These are phyloP conservation scores for Apodemia duryi DNA, from an alignment of 2,888 invertebrate genomes.

Conservation along the genomic window DNA sequence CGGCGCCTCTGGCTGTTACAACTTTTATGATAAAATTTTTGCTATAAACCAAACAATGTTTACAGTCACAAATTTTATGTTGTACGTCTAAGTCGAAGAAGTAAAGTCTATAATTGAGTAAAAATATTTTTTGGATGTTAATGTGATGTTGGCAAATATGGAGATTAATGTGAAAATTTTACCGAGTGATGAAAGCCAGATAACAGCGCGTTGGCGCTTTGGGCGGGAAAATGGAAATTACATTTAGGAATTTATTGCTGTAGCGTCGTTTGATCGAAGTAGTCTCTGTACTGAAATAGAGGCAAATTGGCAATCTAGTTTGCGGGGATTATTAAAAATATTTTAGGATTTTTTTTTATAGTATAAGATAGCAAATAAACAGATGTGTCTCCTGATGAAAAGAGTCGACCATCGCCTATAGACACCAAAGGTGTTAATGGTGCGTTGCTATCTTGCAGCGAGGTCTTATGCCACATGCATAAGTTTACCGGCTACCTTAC, in stretches of 20 bases:
- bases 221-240: slow-evolving; percentile 57
- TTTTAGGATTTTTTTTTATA: not conserved
- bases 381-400: too few relatives aligned
- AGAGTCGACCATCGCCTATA: too few relatives aligned
- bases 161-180: slow-evolving; percentile 61
- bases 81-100: rapidly evolving
- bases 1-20: slow-evolving; percentile 53
- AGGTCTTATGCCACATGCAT: too few relatives aligned
- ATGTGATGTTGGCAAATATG: slow-evolving; percentile 34
- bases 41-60: slow-evolving; percentile 30
- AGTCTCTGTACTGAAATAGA: not conserved
- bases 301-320: not conserved
- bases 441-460: too few relatives aligned
- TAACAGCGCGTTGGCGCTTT: slow-evolving; percentile 59
- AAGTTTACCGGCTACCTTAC: too few relatives aligned
- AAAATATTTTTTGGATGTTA: slow-evolving; percentile 16
- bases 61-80: not conserved
- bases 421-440: too few relatives aligned
- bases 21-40: slow-evolving; percentile 61
- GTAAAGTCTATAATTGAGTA: slow-evolving; percentile 35
- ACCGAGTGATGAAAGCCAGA: slow-evolving; percentile 57
- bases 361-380: too few relatives aligned
- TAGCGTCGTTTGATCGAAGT: slow-evolving; percentile 12
- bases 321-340: slow-evolving; percentile 3
- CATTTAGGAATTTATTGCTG: slow-evolving; percentile 36